These are phyloP conservation scores for Drosophila multiciliata DNA, from an alignment of 2,888 invertebrate genomes.

Conservation along the genomic window DNA sequence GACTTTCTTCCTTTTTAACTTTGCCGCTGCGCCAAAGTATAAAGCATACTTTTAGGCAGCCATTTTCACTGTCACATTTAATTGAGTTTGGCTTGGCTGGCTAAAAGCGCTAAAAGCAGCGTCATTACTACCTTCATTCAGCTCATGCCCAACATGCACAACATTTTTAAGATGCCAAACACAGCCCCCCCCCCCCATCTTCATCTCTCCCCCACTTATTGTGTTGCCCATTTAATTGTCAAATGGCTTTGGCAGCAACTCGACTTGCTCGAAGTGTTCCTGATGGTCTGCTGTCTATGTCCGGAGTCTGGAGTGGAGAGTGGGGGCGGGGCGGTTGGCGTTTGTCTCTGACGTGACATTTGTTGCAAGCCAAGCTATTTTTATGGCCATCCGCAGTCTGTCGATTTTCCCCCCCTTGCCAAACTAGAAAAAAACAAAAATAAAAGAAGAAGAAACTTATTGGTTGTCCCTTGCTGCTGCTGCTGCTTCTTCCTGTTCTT, in stretches of 20 bases:
- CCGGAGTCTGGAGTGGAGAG: neutral
- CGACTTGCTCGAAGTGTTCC: slow-evolving; percentile 6
- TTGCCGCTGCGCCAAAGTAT: slow-evolving; percentile 33
- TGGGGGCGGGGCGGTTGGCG: neutral
- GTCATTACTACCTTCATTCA: slow-evolving; percentile 65
- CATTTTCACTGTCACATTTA: slow-evolving; percentile 80
- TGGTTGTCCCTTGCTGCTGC: slow-evolving; percentile 17
- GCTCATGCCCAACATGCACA: slow-evolving; percentile 16
- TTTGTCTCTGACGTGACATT: slow-evolving; percentile 59
- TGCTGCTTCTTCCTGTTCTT: neutral
- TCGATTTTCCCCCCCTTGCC: neutral
- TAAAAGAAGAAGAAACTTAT: slow-evolving; percentile 19
- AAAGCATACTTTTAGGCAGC: slow-evolving; percentile 77
- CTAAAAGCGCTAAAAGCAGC: slow-evolving; percentile 70
- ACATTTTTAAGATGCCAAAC: slow-evolving; percentile 70
- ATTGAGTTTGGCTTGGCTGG: slow-evolving; percentile 72
- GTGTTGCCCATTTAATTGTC: slow-evolving; percentile 77
- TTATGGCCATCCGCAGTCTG: slow-evolving; percentile 47
- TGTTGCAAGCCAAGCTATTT: slow-evolving; percentile 68
- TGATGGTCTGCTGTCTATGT: neutral
- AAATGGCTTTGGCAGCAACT: slow-evolving; percentile 56
- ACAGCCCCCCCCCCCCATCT: neutral
- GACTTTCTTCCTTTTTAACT: neutral
- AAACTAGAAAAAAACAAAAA: neutral
- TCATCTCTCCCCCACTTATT: slow-evolving; percentile 40